These are phyloP conservation scores for Conus canariensis DNA, from an alignment of 2,888 invertebrate species.

Conservation along the genomic window DNA sequence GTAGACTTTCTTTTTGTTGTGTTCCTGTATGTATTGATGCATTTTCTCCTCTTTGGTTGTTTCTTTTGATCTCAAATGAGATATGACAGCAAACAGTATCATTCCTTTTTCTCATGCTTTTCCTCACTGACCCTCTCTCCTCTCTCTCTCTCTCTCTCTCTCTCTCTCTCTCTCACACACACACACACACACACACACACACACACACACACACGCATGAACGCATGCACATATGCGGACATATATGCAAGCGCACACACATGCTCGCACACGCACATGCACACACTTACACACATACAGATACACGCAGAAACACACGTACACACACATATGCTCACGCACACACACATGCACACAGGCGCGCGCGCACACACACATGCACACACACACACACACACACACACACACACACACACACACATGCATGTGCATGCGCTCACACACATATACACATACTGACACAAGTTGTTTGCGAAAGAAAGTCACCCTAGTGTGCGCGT, in stretches of 20 bases:
- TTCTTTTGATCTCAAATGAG: too few relatives aligned
- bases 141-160: background rate
- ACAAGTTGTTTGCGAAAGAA: background rate
- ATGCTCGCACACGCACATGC: background rate
- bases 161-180: background rate
- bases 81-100: background rate
- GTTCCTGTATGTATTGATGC: too few relatives aligned
- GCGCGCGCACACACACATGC: too few relatives aligned
- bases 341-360: too few relatives aligned
- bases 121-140: background rate
- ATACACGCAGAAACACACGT: background rate
- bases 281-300: background rate
- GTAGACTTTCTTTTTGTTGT: too few relatives aligned
- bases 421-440: background rate
- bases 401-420: background rate
- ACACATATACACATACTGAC: background rate
- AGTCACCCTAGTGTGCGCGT: too few relatives aligned
- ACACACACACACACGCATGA: too few relatives aligned
- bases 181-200: background rate
- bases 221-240: background rate
- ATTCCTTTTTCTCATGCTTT: background rate
- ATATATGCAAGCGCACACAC: background rate
- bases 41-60: too few relatives aligned
- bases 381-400: background rate
- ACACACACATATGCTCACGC: background rate